These are phyloP conservation scores for Sinhomidia bicolor DNA, from an alignment of 2,888 invertebrate species.

Conservation along the genomic window DNA sequence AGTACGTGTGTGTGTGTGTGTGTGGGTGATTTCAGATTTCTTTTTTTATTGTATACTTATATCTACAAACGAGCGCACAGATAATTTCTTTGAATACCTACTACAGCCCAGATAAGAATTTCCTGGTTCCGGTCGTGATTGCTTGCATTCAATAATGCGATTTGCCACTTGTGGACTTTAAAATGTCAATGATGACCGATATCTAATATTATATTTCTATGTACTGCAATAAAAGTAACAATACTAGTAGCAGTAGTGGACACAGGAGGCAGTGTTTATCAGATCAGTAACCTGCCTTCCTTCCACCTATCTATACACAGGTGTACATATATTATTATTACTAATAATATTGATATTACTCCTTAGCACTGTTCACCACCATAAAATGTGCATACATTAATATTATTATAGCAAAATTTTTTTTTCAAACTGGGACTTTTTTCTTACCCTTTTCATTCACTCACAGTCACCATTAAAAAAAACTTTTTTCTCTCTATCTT, in stretches of 20 bases:
- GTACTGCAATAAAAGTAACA: neutral
- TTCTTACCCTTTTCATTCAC: slow-evolving; percentile 22
- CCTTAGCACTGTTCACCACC: neutral
- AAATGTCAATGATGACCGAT: slow-evolving; percentile 20
- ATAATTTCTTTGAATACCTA: slow-evolving; percentile 30
- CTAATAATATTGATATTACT: neutral
- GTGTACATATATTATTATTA: neutral
- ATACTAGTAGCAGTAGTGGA: slow-evolving; percentile 9
- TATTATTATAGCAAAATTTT: neutral
- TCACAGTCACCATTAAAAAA: slow-evolving; percentile 23
- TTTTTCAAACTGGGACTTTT: no score
- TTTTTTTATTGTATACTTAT: neutral
- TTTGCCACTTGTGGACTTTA: slow-evolving; percentile 4
- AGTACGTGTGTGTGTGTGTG: neutral
- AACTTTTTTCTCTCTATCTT: neutral
- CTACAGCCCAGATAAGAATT: slow-evolving; percentile 54
- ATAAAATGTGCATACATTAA: neutral
- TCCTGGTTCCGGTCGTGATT: slow-evolving; percentile 62
- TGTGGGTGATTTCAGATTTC: neutral
- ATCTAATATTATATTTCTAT: slow-evolving; percentile 6
- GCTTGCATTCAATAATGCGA: slow-evolving; percentile 16
- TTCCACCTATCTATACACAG: slow-evolving; percentile 19
- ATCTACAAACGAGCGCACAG: slow-evolving; percentile 17
- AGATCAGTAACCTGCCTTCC: slow-evolving; percentile 1
- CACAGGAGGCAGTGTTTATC: slow-evolving; percentile 29